Percentiles rank a stretch among this genome's conserved stretches.
phyloP scores from a whole-genome alignment of 2,888 invertebrate genomes.

The Chironomus riparius region DNA sequence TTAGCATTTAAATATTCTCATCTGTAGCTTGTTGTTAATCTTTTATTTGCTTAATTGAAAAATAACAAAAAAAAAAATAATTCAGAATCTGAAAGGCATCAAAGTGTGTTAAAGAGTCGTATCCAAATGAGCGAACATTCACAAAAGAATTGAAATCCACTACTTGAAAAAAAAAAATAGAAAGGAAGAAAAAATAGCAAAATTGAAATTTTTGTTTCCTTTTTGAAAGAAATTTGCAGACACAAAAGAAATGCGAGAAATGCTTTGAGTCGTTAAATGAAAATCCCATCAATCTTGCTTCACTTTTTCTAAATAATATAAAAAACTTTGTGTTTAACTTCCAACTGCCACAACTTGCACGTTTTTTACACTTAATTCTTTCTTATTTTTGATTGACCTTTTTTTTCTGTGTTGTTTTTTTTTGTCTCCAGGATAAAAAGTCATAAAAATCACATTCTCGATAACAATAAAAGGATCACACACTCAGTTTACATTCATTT shows the following conservation, averaged over 20 bases:
- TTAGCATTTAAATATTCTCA: conserved; percentile 17
- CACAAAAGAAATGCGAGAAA: conserved; percentile 2
- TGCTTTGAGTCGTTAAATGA: not conserved
- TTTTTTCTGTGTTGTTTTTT: not conserved
- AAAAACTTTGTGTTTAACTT: not conserved
- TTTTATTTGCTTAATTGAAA: conserved; percentile 18
- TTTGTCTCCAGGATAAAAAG: not conserved
- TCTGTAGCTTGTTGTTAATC: not conserved
- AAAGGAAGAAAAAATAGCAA: not conserved
- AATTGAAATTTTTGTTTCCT: not conserved
- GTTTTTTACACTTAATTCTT: not conserved
- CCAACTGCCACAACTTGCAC: conserved; percentile 10
- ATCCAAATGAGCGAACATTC: not conserved
- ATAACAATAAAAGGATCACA: conserved; percentile 7
- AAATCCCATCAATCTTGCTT: conserved; percentile 24
- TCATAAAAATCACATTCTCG: conserved; percentile 13
- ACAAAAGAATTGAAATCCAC: conserved; percentile 1
- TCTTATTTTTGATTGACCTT: not conserved
- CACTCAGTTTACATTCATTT: not conserved
- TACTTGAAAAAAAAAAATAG: not conserved
- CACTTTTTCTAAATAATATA: not conserved
- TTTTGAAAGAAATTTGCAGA: not conserved
- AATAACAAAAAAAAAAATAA: conserved; percentile 8
- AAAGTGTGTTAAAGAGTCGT: not conserved
- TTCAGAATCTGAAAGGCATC: not conserved